Evolutionary conservation across 2,888 invertebrate species (phyloP), one percentile per base, ranked within the genome.

Genomic region (Lasioglossum pauxillum): DNA sequence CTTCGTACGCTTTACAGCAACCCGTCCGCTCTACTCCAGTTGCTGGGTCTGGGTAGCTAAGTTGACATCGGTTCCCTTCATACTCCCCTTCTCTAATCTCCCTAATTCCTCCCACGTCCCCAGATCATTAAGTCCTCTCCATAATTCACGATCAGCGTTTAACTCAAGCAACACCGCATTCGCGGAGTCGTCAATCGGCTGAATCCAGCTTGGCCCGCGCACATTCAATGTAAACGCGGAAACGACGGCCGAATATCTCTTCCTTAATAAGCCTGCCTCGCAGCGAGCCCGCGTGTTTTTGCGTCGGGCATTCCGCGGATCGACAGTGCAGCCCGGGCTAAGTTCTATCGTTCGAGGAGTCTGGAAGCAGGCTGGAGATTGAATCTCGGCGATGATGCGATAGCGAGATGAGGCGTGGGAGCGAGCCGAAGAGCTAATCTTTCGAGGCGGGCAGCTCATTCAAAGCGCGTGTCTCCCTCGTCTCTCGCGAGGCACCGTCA

Each of bases 331-430:
- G 78, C 10, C 64, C 78, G 82, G 85, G 23, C 78, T 77, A 3
- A 83, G 80, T 82, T 88, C 87, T 84, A 83, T 86, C 89, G 90
- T 90, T 89, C 74, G 84, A 82, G 85, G 87, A 83, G 82, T 75
- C 86, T 89, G 78, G 88, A 88, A 89, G 84, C 88, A 83, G 82
- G 81, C 85, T 84, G 84, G 80, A 92, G 92, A 92, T 93, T 88
- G 89, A 92, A 93, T 93, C 92, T 93, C 79, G 89, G 76, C 75
- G 93, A 93, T 92, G 90, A 85, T 82, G 89, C 89, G 89, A 91
- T 91, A 91, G 84, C 85, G 85, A 80, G 92, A 93, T 89, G 90
- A 92, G 93, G 93, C 93, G 93, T 93, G 93, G 93, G 93, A 93
- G 91, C 92, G 86, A 91, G 89, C 81, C 85, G 84, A 82, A 78